phyloP scores from a whole-genome alignment of 2,888 invertebrate species.

The Liodrosophila aerea region DNA sequence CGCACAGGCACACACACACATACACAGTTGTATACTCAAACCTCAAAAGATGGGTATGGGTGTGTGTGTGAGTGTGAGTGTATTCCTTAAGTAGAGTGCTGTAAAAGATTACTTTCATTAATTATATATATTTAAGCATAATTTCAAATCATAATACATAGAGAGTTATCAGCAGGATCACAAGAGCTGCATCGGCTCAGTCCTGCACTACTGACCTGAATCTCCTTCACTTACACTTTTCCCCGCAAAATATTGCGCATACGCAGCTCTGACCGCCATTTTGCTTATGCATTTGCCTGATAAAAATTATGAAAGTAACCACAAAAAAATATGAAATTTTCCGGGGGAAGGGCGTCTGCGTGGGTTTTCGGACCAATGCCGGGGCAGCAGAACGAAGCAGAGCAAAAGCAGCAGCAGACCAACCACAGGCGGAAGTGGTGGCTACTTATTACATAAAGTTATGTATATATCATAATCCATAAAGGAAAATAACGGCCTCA shows the following conservation, averaged over 20 bases:
- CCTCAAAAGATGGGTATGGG: not conserved
- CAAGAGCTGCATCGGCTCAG: too few species aligned
- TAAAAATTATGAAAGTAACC: conserved; percentile 57
- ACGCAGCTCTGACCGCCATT: conserved; percentile 47
- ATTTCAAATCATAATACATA: too few species aligned
- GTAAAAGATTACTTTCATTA: too few species aligned
- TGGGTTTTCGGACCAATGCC: conserved; percentile 48
- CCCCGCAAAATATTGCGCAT: conserved; percentile 45
- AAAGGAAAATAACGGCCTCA: conserved; percentile 28
- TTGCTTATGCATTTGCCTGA: conserved; percentile 15
- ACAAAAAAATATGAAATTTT: conserved; percentile 61
- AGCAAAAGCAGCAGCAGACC: conserved; percentile 9
- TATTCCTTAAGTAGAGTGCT: too few species aligned
- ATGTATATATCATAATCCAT: conserved; percentile 73
- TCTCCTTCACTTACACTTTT: too few species aligned
- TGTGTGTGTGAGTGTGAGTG: too few species aligned
- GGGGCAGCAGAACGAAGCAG: conserved; percentile 17
- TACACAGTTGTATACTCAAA: not conserved
- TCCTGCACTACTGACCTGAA: too few species aligned
- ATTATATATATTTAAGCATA: too few species aligned
- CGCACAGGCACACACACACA: conserved; percentile 20
- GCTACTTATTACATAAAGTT: conserved; percentile 64
- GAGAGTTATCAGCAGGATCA: too few species aligned
- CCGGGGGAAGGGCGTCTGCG: conserved; percentile 16
- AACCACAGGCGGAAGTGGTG: conserved; percentile 22